Evolutionary conservation across 2,888 invertebrate genomes (phyloP).

Genomic region (Nemapogon koenigi): DNA sequence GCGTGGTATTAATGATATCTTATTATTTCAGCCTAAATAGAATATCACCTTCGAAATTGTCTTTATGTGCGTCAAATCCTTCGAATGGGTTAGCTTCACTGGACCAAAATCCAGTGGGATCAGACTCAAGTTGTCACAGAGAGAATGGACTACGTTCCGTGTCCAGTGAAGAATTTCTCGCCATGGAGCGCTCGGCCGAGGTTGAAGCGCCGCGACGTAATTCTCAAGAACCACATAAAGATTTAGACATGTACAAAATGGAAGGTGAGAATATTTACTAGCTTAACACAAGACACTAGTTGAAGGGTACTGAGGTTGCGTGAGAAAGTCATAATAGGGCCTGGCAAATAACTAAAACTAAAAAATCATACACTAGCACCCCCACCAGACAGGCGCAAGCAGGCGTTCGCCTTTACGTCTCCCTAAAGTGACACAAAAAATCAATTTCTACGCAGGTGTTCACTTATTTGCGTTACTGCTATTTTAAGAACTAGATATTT

Average conservation of each 20-base stretch:
- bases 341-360: too few relatives aligned
- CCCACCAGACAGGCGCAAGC: too few relatives aligned
- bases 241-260: conserved; percentile 26
- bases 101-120: conserved; percentile 37
- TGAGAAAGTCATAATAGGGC: too few relatives aligned
- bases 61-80: conserved; percentile 46
- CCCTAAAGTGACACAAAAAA: too few relatives aligned
- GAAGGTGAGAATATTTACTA: conserved; percentile 28
- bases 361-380: too few relatives aligned
- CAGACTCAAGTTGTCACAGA: conserved; percentile 42
- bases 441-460: too few relatives aligned
- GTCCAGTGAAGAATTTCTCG: conserved; percentile 55
- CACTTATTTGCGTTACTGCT: too few relatives aligned
- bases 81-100: conserved; percentile 32
- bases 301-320: too few relatives aligned
- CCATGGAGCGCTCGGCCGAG: conserved; percentile 55
- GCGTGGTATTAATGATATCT: background rate
- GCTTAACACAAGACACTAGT: too few relatives aligned
- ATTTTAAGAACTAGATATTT: too few relatives aligned
- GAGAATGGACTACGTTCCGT: conserved; percentile 41
- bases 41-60: conserved; percentile 53
- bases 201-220: conserved; percentile 25
- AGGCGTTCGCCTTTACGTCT: too few relatives aligned
- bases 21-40: conserved; percentile 39
- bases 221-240: conserved; percentile 31